phyloP scores from a whole-genome alignment of 2,797 vertebrate genomes.

The Carcharodon carcharias region DNA sequence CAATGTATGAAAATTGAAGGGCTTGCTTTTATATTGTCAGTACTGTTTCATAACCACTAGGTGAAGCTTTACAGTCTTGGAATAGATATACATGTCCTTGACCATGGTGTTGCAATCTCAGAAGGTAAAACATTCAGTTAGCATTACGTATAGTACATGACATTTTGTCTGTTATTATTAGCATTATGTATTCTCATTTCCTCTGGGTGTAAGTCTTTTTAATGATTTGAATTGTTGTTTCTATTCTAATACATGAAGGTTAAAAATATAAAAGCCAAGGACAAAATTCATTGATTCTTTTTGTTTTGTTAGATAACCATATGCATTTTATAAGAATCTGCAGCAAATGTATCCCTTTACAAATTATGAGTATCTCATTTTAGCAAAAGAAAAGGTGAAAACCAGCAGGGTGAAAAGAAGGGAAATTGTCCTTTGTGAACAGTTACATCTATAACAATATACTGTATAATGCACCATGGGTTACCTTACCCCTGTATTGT shows the following conservation, averaged over 20 bases:
- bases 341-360: background rate
- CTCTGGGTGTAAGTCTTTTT: background rate
- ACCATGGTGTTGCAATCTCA: conserved; percentile 39
- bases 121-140: conserved; percentile 35
- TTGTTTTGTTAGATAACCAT: background rate
- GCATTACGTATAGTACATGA: conserved; percentile 39
- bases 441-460: background rate
- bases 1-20: background rate
- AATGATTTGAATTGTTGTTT: background rate
- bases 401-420: background rate
- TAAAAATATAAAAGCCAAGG: conserved; percentile 13
- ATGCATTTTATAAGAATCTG: background rate
- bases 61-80: conserved; percentile 11
- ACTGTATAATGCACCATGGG: background rate
- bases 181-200: background rate
- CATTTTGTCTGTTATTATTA: conserved; percentile 41
- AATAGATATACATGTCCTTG: conserved; percentile 25
- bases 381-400: background rate
- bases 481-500: background rate
- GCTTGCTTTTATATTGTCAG: background rate
- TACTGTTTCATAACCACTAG: background rate
- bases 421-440: background rate
- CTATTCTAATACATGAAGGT: background rate
- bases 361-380: background rate
- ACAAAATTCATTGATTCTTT: background rate